A percentile compares a stretch with the other conserved stretches of the same genome.
phyloP scores from a whole-genome alignment of 2,113 vertebrate species.

The Oxygymnocypris stewartii region DNA sequence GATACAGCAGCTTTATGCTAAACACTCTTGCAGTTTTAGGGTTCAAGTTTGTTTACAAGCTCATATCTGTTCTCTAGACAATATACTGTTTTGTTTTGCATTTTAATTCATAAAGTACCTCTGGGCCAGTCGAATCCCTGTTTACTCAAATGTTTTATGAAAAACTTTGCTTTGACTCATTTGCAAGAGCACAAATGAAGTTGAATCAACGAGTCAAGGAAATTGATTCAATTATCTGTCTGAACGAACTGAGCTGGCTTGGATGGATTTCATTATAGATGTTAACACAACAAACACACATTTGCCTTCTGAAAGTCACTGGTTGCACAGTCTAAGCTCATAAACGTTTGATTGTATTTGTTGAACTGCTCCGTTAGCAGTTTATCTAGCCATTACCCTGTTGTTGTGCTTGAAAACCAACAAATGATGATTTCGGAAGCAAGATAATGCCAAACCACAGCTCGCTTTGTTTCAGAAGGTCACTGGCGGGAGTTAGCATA shows the following conservation, averaged over 20 bases:
- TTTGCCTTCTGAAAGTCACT: neutral
- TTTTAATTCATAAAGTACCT: constrained; percentile 14
- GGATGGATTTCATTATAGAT: neutral
- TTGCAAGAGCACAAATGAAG: neutral
- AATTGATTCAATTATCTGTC: neutral
- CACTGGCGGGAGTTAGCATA: constrained; percentile 22
- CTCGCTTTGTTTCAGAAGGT: neutral
- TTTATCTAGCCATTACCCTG: neutral
- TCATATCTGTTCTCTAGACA: constrained; percentile 44
- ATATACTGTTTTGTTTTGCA: constrained; percentile 46
- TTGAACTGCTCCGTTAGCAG: neutral
- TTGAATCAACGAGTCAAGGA: neutral
- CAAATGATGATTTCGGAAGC: constrained; percentile 26
- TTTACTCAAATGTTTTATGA: constrained; percentile 1
- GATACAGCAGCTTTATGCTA: constrained; percentile 37
- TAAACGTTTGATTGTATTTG: neutral
- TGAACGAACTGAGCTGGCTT: neutral
- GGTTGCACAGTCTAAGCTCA: neutral
- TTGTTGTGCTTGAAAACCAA: constrained; percentile 7
- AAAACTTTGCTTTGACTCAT: neutral
- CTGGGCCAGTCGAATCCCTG: neutral
- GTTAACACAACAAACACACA: neutral
- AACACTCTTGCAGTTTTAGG: constrained; percentile 14
- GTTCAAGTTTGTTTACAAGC: constrained; percentile 59
- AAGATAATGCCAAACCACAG: constrained; percentile 5